Base-by-base conservation (phyloP, 2,113 vertebrate species). In the Pseudolaguvia tuberculata region DNA sequence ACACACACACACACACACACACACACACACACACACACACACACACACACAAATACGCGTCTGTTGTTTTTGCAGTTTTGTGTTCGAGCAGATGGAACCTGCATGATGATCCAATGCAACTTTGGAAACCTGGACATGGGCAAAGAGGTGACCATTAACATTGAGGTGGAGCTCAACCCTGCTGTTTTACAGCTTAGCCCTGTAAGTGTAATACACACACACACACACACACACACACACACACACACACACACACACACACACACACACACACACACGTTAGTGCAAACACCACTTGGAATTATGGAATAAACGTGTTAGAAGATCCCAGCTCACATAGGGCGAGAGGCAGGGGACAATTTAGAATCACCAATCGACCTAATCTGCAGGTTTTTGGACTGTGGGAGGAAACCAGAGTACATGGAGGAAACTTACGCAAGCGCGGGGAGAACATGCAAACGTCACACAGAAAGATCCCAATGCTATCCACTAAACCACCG, bases 81-180 rank as follows among this genome's bases (percentile, higher is more conserved):
- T 80, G 88, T 87, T 68, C 88, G 83, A 72, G 72, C 77, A 0
- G 95, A 97, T 72, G 71, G 63, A 14, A 68, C 92, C 39, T 99
- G 96, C 83, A 91, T 93, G 84, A 84, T 69, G 65, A 81, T 97
- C 80, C 48, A 88, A 52, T 99, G 96, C 85, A 85, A 83, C 62
- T 91, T 99, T 9, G 95, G 94, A 61, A 91, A 91, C 79, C 85
- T 99, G 91, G 95, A 97, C 67, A 88, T 83, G 21, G 93, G 94
- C 20, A 93, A 88, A 82, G 94, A 94, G 73, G 91, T 85, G 14
- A 91, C 85, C 9, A 78, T 98, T 72, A 89, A 92, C 2, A 70
- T 99, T 78, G 89, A 93, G 6, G 77, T 93, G 67, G 93, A 91
- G 82, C 89, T 94, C 48, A 94, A 94, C 78, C 93, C 94, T 29